These are phyloP conservation scores for Agrochola macilenta DNA, from an alignment of 2,888 invertebrate species.

Conservation along the genomic window DNA sequence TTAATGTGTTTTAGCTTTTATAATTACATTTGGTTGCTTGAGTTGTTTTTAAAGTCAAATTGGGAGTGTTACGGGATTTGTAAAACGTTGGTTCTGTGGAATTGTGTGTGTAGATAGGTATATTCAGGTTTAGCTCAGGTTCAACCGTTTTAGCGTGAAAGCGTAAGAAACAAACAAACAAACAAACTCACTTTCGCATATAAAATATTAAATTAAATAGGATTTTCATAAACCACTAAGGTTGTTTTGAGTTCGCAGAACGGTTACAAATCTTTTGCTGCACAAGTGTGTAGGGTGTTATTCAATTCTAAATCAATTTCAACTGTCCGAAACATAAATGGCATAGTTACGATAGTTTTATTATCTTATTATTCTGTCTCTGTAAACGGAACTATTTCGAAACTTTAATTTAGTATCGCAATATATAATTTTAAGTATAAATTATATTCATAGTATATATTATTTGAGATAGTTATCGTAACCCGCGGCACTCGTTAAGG, in stretches of 20 bases:
- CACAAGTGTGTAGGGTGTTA: background rate
- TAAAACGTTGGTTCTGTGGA: background rate
- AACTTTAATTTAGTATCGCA: conserved; percentile 41
- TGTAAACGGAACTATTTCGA: conserved; percentile 18
- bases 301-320: conserved; percentile 23
- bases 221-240: background rate
- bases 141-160: too few relatives aligned
- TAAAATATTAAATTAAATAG: too few relatives aligned
- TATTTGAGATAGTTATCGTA: conserved; percentile 49
- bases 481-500: background rate
- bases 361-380: conserved; percentile 40
- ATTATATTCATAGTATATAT: conserved; percentile 28
- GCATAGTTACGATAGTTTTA: conserved; percentile 25
- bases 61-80: background rate
- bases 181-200: too few relatives aligned
- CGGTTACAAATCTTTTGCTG: background rate
- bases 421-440: conserved; percentile 32
- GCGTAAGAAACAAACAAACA: too few relatives aligned
- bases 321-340: conserved; percentile 18
- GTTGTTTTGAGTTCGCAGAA: background rate
- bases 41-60: background rate
- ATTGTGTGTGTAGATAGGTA: background rate
- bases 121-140: too few relatives aligned
- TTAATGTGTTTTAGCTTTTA: background rate
- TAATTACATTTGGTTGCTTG: background rate